Percentiles rank a stretch among this genome's conserved stretches.
These are phyloP conservation scores for Aspidoscelis tigris DNA, from an alignment of 2,113 vertebrate species.

Conservation along the genomic window DNA sequence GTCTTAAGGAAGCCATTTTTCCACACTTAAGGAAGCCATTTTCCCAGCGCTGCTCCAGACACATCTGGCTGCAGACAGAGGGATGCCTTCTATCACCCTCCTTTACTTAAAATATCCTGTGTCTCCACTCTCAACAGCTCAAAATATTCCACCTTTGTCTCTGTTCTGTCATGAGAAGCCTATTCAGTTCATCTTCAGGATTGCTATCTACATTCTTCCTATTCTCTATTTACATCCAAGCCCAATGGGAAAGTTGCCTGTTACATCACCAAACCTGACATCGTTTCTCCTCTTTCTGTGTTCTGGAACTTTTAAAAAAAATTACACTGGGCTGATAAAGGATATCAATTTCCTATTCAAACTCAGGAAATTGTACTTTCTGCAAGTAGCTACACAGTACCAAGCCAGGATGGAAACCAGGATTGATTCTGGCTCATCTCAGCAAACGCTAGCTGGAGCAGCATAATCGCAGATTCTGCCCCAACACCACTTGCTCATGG, in stretches of 20 bases:
- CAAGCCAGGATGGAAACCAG: neutral
- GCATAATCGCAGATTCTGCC: too few species aligned
- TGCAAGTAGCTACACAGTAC: neutral
- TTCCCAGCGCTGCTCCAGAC: neutral
- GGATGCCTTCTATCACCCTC: too few species aligned
- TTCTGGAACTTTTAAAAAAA: neutral
- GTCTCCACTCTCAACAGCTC: neutral
- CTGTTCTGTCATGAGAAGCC: neutral
- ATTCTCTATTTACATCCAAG: neutral
- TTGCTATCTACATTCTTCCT: neutral
- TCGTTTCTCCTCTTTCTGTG: neutral
- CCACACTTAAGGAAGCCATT: neutral
- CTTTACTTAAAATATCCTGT: neutral
- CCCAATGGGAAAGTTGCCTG: neutral
- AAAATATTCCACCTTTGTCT: too few species aligned
- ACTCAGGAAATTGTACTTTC: neutral
- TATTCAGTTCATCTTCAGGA: neutral
- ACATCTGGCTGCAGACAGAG: neutral
- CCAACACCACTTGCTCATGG: too few species aligned
- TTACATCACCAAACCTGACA: neutral
- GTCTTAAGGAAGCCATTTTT: neutral
- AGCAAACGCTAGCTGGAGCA: neutral
- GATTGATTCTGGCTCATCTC: neutral
- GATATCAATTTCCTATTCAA: neutral
- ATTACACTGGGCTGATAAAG: neutral